phyloP scores from a whole-genome alignment of 92 coral and sea anemone genomes.

The Parazoanthus darwini region DNA sequence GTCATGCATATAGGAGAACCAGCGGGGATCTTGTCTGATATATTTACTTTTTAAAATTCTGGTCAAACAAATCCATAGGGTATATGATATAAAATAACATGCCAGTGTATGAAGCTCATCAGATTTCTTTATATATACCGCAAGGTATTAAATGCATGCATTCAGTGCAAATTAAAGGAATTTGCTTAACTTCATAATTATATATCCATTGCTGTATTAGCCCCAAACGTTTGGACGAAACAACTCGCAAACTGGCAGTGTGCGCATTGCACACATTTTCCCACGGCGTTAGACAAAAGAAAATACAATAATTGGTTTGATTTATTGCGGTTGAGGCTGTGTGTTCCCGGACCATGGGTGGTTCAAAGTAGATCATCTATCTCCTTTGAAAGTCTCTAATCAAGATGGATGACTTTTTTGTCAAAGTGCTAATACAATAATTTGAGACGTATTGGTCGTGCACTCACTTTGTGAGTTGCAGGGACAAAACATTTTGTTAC shows the following conservation, averaged over 20 bases:
- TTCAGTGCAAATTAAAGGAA: not conserved
- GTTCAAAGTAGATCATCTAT: slow-evolving; percentile 32
- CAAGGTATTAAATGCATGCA: too few species aligned
- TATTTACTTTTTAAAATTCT: too few species aligned
- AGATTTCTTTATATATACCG: too few species aligned
- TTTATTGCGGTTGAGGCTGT: slow-evolving; percentile 39
- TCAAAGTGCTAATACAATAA: slow-evolving; percentile 26
- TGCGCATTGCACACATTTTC: slow-evolving; percentile 15
- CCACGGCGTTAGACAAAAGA: slow-evolving; percentile 40
- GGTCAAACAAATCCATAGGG: too few species aligned
- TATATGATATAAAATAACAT: too few species aligned
- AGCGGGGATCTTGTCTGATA: too few species aligned
- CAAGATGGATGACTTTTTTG: slow-evolving; percentile 44
- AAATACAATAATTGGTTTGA: slow-evolving; percentile 28
- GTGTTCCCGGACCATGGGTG: slow-evolving; percentile 38
- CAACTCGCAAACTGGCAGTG: not conserved
- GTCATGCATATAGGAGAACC: too few species aligned
- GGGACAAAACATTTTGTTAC: not conserved
- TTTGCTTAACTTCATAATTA: not conserved
- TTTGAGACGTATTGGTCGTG: slow-evolving; percentile 18
- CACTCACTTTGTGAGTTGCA: not conserved
- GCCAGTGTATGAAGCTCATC: not conserved
- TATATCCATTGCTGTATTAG: not conserved
- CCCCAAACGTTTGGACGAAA: not conserved
- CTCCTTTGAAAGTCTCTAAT: slow-evolving; percentile 22